phyloP scores from a whole-genome alignment of 2,888 invertebrate species.

The Prenolepis imparis region DNA sequence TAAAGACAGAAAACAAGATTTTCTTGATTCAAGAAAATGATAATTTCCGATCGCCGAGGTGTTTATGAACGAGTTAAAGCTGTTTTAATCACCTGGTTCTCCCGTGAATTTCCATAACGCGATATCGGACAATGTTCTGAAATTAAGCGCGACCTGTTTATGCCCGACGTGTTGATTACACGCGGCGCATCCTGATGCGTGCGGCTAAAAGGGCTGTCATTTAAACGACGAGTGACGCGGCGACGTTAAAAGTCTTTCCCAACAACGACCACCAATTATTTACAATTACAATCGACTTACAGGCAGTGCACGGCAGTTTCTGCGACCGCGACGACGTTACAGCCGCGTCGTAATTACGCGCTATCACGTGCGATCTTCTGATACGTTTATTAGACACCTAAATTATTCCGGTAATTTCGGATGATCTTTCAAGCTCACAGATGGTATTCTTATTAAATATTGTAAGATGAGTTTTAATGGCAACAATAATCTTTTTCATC shows the following conservation, averaged over 20 bases:
- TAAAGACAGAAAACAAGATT: not conserved
- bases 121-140: not conserved
- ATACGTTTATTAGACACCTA: not conserved
- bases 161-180: slow-evolving; percentile 14
- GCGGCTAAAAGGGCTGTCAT: slow-evolving; percentile 2
- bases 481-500: not conserved
- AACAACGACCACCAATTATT: slow-evolving; percentile 37
- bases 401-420: slow-evolving; percentile 6
- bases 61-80: slow-evolving; percentile 12
- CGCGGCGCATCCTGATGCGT: not conserved
- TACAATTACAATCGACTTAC: slow-evolving; percentile 41
- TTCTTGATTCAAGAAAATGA: not conserved
- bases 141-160: not conserved
- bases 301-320: not conserved
- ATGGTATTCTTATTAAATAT: not conserved
- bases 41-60: not conserved
- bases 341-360: slow-evolving; percentile 7
- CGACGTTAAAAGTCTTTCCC: slow-evolving; percentile 10
- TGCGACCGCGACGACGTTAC: not conserved
- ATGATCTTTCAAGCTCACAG: not conserved
- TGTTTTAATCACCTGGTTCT: not conserved
- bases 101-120: not conserved
- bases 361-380: slow-evolving; percentile 20
- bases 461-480: not conserved
- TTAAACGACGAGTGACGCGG: slow-evolving; percentile 24